These are phyloP conservation scores for Halisarca cf. caerulea DNA, from an alignment of 37 sponge, comb jelly and placozoan species.

Conservation along the genomic window DNA sequence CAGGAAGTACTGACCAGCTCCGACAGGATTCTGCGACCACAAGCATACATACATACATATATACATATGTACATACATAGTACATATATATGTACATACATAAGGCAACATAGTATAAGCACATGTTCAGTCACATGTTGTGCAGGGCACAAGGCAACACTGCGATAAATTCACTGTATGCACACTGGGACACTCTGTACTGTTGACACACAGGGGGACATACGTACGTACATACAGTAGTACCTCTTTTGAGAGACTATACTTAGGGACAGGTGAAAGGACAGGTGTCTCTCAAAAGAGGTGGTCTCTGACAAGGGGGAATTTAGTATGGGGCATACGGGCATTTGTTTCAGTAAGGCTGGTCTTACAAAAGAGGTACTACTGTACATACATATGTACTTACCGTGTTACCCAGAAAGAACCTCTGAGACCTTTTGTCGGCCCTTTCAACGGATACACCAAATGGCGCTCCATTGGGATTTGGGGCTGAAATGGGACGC, in stretches of 20 bases:
- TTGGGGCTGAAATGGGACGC: slow-evolving; percentile 37
- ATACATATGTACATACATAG: not conserved
- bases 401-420: slow-evolving; percentile 44
- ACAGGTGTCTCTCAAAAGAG: no score
- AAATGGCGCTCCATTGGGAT: slow-evolving; percentile 46
- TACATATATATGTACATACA: not conserved
- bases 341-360: no score
- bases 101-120: not conserved
- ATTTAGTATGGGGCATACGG: no score
- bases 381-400: not conserved
- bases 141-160: not conserved
- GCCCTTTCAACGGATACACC: slow-evolving; percentile 41
- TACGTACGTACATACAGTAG: slow-evolving; percentile 1
- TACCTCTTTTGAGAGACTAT: no score
- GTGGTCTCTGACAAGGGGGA: no score
- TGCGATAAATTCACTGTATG: not conserved
- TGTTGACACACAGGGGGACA: not conserved
- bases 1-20: slow-evolving; percentile 79
- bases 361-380: no score
- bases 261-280: no score
- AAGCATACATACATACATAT: not conserved
- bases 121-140: no score
- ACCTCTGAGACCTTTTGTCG: slow-evolving; percentile 21
- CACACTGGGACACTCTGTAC: no score
- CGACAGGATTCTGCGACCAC: slow-evolving; percentile 67